These are phyloP conservation scores for Gyps fulvus DNA, from an alignment of 2,113 vertebrate species.

Conservation along the genomic window DNA sequence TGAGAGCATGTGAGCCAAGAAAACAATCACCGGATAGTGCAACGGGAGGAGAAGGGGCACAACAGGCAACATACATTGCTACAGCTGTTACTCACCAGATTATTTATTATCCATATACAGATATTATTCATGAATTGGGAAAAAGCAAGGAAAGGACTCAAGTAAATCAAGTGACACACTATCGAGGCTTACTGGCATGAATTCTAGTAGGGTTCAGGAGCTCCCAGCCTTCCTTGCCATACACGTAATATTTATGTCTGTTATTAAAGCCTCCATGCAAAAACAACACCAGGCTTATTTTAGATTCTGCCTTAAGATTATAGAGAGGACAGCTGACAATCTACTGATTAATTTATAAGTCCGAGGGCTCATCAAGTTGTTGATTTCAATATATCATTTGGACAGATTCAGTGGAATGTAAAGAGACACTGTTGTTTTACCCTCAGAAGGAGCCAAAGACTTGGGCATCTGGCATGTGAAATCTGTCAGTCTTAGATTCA, in stretches of 20 bases:
- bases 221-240: background rate
- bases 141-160: conserved; percentile 31
- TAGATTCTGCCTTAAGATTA: background rate
- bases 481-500: background rate
- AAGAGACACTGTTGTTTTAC: background rate
- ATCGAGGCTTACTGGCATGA: background rate
- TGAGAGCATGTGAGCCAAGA: conserved; percentile 13
- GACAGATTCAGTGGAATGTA: background rate
- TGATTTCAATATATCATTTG: background rate
- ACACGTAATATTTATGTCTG: background rate
- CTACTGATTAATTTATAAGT: background rate
- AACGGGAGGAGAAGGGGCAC: background rate
- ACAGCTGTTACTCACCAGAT: background rate
- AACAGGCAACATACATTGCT: background rate
- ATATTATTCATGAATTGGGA: conserved; percentile 39
- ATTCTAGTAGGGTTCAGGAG: background rate
- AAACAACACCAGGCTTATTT: background rate
- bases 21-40: conserved; percentile 9
- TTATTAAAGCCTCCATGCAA: background rate
- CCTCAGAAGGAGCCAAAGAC: background rate
- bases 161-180: conserved; percentile 42
- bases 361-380: background rate
- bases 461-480: background rate
- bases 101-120: conserved; percentile 37
- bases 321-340: background rate